Base-by-base conservation (phyloP, 2,888 invertebrate genomes). In the Podotricha telesiphe region DNA sequence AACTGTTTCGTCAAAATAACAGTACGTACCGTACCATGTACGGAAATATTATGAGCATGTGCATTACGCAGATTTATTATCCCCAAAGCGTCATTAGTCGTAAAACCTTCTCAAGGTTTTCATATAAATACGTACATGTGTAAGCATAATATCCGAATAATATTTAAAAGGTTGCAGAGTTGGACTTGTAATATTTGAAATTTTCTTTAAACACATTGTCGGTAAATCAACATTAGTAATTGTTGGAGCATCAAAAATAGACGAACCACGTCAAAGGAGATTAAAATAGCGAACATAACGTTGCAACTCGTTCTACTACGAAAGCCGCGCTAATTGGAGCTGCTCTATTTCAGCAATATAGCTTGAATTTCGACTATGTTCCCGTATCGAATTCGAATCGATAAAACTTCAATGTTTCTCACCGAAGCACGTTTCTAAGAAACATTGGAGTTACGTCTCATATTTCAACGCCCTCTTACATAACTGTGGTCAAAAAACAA, bases 361-460 rank as follows among this genome's bases (percentile, higher is more conserved):
- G 80, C 80, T 80, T 81, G 83, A 86, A 89, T 89, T 81, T 82
- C 78, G 76, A 77, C 82, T 85, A 85, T 85, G 87, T 81, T 86
- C 84, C 82, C 85, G 82, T 90, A 89, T 89, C 87, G 87, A 82
- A 82, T 87, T 86, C 79, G 75, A 80, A 87, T 87, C 89, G 86
- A 89, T 89, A 86, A 88, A 89, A 83, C 82, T 78, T 77, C 79
- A 70, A 82, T 91, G 91, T 92, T 92, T 90, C 88, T 90, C 85
- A 87, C 82, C 79, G 77, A 83, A 84, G 89, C 92, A 92, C 92
- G 91, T 90, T 92, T 92, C 91, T 89, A 50, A 79, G 92, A 92
- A 91, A 82, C 76, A 80, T 78, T 80, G 73, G 75, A 75, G 75
- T 75, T 71, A 75, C 75, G 82, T 80, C 84, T 88, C 84, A 82